A percentile compares a stretch with the other conserved stretches of the same genome.
Conservation (phyloP, 92 coral and sea anemone genomes). For the Bergia puertoricense region DNA sequence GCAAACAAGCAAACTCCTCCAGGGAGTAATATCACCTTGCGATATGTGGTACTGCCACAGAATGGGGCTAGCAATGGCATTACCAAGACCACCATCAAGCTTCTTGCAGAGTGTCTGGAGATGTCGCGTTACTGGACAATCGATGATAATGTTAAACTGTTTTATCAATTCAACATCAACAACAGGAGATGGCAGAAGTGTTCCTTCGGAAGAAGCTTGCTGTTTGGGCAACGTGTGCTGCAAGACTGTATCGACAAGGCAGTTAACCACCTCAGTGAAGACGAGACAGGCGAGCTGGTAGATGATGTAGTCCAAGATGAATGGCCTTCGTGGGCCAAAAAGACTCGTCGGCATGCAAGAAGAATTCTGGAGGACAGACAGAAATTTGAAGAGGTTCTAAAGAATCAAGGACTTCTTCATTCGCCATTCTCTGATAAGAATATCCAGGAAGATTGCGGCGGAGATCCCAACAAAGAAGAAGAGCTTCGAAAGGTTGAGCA, state of each 20-base stretch:
- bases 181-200: slow-evolving; percentile 52
- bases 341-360: background rate
- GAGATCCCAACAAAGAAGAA: slow-evolving; percentile 47
- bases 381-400: slow-evolving; percentile 25
- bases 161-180: slow-evolving; percentile 45
- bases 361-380: slow-evolving; percentile 10
- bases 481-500: background rate
- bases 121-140: slow-evolving; percentile 57
- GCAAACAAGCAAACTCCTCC: slow-evolving; percentile 5
- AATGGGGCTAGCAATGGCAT: slow-evolving; percentile 56
- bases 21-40: slow-evolving; percentile 38
- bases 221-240: slow-evolving; percentile 60
- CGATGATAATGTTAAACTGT: slow-evolving; percentile 50
- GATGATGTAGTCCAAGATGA: slow-evolving; percentile 13
- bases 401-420: slow-evolving; percentile 47
- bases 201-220: slow-evolving; percentile 43
- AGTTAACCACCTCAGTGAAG: slow-evolving; percentile 12
- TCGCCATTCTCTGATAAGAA: slow-evolving; percentile 40
- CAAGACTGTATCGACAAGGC: slow-evolving; percentile 51
- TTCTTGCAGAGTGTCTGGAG: slow-evolving; percentile 47
- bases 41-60: slow-evolving; percentile 55
- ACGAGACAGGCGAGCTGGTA: background rate
- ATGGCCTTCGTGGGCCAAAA: slow-evolving; percentile 48
- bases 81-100: slow-evolving; percentile 53
- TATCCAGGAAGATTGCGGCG: slow-evolving; percentile 45